Evolutionary conservation across 2,888 invertebrate genomes (phyloP).

Genomic region (Lasioglossum marginatum): DNA sequence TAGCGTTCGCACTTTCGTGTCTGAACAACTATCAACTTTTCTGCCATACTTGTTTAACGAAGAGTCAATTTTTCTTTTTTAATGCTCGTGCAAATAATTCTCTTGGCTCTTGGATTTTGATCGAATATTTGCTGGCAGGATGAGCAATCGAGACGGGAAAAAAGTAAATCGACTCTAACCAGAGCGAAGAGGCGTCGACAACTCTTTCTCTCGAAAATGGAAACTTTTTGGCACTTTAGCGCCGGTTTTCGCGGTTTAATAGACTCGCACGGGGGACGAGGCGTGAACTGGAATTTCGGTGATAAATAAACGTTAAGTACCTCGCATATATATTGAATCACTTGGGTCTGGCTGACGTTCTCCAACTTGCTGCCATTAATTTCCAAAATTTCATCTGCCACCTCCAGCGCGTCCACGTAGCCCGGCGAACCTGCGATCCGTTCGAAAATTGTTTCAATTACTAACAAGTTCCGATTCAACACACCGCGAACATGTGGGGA

Average conservation of each 20-base stretch:
- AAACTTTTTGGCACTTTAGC: not conserved
- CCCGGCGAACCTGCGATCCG: conserved; percentile 91
- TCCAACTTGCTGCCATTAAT: conserved; percentile 97
- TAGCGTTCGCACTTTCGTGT: no score
- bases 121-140: not conserved
- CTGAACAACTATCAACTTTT: no score
- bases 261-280: not conserved
- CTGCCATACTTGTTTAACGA: no score
- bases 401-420: conserved; percentile 94
- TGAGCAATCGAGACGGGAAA: not conserved
- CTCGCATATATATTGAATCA: conserved; percentile 97
- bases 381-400: conserved; percentile 98
- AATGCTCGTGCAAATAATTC: not conserved
- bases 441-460: conserved; percentile 12
- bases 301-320: conserved; percentile 85
- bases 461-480: not conserved
- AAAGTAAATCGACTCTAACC: not conserved
- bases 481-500: not conserved
- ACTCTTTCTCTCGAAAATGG: not conserved
- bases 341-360: conserved; percentile 96
- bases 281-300: not conserved
- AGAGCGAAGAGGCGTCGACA: not conserved
- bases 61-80: not conserved
- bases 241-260: conserved; percentile 3
- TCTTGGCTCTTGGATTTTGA: not conserved